Evolutionary conservation across 2,888 invertebrate genomes (phyloP).

Genomic region (Drosophila neutralis): DNA sequence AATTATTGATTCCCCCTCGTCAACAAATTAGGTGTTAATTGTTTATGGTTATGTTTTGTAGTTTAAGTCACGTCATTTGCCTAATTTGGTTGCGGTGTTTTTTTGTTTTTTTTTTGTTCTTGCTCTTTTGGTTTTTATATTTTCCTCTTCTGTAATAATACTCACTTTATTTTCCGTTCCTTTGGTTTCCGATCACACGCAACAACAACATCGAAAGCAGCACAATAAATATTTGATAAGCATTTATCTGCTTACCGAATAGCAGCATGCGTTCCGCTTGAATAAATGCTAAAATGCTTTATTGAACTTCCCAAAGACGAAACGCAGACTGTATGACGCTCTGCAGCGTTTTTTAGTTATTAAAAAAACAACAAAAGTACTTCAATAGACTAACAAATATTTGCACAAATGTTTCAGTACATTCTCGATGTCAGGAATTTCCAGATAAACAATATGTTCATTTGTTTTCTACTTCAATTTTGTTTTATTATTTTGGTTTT

Average conservation of each 20-base stretch:
- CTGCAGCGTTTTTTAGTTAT: constrained; percentile 18
- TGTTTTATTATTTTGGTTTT: constrained; percentile 42
- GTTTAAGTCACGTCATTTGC: constrained; percentile 56
- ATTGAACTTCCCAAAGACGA: constrained; percentile 45
- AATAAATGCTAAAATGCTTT: constrained; percentile 77
- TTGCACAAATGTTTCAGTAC: constrained; percentile 77
- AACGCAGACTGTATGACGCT: constrained; percentile 21
- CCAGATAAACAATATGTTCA: constrained; percentile 24
- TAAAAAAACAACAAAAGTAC: constrained; percentile 18
- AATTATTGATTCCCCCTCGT: not conserved
- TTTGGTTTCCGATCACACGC: constrained; percentile 52
- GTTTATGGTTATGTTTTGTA: constrained; percentile 67
- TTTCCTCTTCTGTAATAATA: constrained; percentile 20
- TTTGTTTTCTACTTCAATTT: constrained; percentile 37
- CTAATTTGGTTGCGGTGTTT: constrained; percentile 58
- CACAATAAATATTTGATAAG: constrained; percentile 78
- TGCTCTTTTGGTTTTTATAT: constrained; percentile 9
- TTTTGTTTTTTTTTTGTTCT: constrained; percentile 21
- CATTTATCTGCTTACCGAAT: constrained; percentile 47
- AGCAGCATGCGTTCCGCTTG: constrained; percentile 55
- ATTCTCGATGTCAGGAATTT: constrained; percentile 51
- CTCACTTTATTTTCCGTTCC: constrained; percentile 38
- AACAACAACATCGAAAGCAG: constrained; percentile 61
- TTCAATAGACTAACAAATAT: constrained; percentile 66
- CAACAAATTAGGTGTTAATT: constrained; percentile 65